phyloP scores from a whole-genome alignment of 1,140 invertebrate genomes.

The Lordiphosa stackelbergi region DNA sequence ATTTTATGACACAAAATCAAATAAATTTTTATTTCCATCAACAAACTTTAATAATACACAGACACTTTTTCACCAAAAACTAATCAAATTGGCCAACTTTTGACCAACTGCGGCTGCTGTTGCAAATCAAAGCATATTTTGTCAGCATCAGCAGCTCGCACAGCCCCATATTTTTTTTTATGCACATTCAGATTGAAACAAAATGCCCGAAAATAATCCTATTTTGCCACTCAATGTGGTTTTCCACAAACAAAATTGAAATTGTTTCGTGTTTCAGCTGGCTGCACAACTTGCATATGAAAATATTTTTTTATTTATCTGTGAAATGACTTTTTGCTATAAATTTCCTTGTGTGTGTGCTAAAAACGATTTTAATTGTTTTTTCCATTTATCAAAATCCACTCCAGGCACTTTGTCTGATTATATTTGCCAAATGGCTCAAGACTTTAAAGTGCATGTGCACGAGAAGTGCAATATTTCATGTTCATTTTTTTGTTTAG shows the following conservation, averaged over 20 bases:
- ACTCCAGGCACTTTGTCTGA: slow-evolving; percentile 10
- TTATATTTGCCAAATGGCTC: slow-evolving; percentile 11
- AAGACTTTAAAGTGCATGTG: neutral
- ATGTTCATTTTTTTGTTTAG: slow-evolving; percentile 11
- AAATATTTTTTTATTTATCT: slow-evolving; percentile 5
- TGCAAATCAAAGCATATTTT: slow-evolving; percentile 10
- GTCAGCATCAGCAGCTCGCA: slow-evolving; percentile 1
- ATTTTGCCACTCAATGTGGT: slow-evolving; percentile 9
- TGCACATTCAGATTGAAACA: slow-evolving; percentile 3
- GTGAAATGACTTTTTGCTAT: slow-evolving; percentile 2
- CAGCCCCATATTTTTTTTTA: neutral
- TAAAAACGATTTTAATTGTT: slow-evolving; percentile 15
- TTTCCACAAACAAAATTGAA: slow-evolving; percentile 6
- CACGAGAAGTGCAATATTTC: slow-evolving; percentile 6
- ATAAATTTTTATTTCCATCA: too few relatives aligned
- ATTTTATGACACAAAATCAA: too few relatives aligned
- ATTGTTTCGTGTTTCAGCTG: slow-evolving; percentile 9
- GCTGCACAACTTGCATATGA: slow-evolving; percentile 7
- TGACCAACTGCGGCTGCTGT: neutral
- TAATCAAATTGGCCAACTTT: neutral
- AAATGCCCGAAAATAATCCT: slow-evolving; percentile 6
- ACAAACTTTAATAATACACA: too few relatives aligned
- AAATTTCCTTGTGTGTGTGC: slow-evolving; percentile 5
- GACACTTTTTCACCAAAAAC: slow-evolving; percentile 2
- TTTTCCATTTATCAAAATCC: slow-evolving; percentile 7